Conservation (phyloP, 2,797 vertebrate genomes). For the Otolemur crassicaudatus region DNA sequence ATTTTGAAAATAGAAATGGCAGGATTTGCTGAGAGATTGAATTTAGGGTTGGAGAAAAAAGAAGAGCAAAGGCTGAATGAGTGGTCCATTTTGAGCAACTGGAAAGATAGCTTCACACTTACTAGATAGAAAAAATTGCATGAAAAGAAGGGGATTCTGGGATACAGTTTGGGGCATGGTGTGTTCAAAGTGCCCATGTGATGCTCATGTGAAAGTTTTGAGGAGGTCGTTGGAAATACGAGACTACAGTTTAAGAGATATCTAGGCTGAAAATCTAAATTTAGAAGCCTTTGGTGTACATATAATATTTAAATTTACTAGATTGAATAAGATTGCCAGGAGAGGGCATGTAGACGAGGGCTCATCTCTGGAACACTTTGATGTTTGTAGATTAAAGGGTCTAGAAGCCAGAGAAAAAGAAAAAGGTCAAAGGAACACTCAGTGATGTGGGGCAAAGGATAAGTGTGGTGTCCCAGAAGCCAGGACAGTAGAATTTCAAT, state of each 20-base stretch:
- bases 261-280: background rate
- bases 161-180: background rate
- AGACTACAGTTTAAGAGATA: background rate
- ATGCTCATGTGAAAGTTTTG: background rate
- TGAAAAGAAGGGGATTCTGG: no score
- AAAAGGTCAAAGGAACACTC: background rate
- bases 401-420: background rate
- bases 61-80: background rate
- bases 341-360: background rate
- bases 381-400: background rate
- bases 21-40: slow-evolving; percentile 28
- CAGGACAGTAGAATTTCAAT: background rate
- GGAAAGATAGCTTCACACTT: background rate
- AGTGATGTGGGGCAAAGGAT: background rate
- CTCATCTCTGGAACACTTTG: background rate
- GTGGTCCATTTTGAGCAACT: background rate
- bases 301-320: background rate
- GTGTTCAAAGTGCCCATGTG: background rate
- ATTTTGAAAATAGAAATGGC: background rate
- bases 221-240: background rate
- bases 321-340: background rate
- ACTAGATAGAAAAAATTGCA: background rate
- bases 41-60: background rate
- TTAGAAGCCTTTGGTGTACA: background rate
- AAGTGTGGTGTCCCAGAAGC: background rate